Base-by-base conservation (phyloP, 2,888 invertebrate species). In the Octodonta nipae region DNA sequence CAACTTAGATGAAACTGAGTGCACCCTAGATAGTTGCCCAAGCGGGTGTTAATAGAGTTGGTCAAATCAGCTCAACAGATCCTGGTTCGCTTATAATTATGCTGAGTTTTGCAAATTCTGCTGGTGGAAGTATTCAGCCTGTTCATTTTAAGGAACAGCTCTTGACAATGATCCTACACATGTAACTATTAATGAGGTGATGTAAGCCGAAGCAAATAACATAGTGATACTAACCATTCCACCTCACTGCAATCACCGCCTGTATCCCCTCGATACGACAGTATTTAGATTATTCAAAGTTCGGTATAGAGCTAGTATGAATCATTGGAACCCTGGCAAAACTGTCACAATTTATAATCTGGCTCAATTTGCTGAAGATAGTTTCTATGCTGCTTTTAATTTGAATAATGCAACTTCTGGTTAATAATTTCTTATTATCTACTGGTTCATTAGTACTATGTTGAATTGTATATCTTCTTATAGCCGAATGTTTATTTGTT, bases 401-500 rank as follows among this genome's bases (percentile, higher is more conserved):
- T 7, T 7, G 20, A 20, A 20, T n/a, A 20, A n/a, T 20, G n/a
- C 20, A 20, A 20, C 20, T 6, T 20, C 7, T 20, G 20, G 20
- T 71, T 36, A 70, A 48, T 13, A 80, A 60, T 40, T 66, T 67
- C 35, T 60, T 63, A 2, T 51, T 66, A 49, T 78, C 73, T 8
- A 83, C 79, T 1, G 82, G 82, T 49, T 79, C 78, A 57, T 84
- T 81, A 36, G 78, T 80, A 13, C 81, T 80, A 3, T 79, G 79
- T 54, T 87, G 87, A 39, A 83, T 75, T 64, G 85, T 86, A 58
- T 86, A 87, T 45, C 75, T 70, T 27, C 79, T 66, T 37, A 85
- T 55, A 43, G 71, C 72, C 8, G 67, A 66, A n/a, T 86, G 86
- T 41, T 73, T 72, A 48, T 79, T 80, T 11, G 78, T 76, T 11